phyloP scores from a whole-genome alignment of 2,797 vertebrate species.

The Falco rusticolus region DNA sequence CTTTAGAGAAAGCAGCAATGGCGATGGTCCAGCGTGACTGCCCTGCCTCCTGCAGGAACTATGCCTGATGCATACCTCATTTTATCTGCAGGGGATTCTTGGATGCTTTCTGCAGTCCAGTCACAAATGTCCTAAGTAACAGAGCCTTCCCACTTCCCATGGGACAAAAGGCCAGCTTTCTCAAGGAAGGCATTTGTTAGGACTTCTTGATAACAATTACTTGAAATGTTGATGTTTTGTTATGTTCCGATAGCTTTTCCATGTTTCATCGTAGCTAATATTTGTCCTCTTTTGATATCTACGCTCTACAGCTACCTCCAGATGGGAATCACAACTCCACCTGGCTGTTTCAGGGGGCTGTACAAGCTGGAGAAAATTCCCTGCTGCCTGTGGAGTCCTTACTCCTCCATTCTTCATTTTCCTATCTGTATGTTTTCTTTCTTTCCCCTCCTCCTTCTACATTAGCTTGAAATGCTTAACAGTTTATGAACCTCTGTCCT shows the following conservation, averaged over 20 bases:
- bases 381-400: background rate
- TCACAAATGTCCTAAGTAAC: background rate
- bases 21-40: rapidly evolving
- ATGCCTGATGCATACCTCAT: background rate
- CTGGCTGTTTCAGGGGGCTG: background rate
- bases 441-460: background rate
- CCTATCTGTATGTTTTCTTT: background rate
- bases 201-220: background rate
- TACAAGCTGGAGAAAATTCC: background rate
- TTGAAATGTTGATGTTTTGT: background rate
- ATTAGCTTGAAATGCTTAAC: background rate
- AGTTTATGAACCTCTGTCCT: background rate
- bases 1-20: background rate
- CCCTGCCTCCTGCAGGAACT: background rate
- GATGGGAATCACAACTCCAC: background rate
- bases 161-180: background rate
- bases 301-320: background rate
- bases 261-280: background rate
- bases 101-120: background rate
- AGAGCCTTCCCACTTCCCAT: background rate
- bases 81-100: slow-evolving; percentile 22
- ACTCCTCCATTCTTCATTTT: background rate
- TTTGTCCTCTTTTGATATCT: background rate
- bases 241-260: background rate
- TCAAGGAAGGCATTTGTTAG: background rate